Evolutionary conservation across 2,797 vertebrate genomes (phyloP), one percentile per base, ranked within the genome.

Genomic region (Macrochelys suwanniensis): DNA sequence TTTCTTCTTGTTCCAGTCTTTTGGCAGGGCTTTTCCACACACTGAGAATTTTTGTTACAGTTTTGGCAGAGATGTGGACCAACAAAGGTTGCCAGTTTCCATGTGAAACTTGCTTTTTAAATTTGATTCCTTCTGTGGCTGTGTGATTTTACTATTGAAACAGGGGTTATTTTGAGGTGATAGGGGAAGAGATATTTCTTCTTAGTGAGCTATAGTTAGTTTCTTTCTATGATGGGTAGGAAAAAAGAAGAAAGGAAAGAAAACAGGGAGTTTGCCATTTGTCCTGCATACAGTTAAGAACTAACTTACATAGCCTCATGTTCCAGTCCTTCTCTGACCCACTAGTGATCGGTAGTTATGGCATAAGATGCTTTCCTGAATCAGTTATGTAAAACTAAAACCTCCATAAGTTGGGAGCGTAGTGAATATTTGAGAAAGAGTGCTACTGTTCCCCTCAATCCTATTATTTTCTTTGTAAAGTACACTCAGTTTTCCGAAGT

Each of bases 361-460:
- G 61, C 1, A 1, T 80, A 94, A 95, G 77, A 25, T 0, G 0
- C 79, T 96, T 95, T 92, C 37, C 51, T 88, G 65, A 89, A 45
- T 1, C 71, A 50, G 57, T 89, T 51, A 42, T 80, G 26, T 80
- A 93, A 88, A 42, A 47, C 33, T 42, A 51, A 94, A 71, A n/a
- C 68, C 21, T 28, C 65, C 33, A 28, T 23, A 53, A 95, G 56
- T 26, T 90, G 19, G 33, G 85, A 93, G 57, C 42, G 80, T 80
- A 68, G 37, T 85, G 54, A 79, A 80, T 80, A 0, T 89, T 95
- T 84, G 96, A 92, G 84, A 96, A 96, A 79, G 89, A 94, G 47
- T 33, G n/a, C 77, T 80, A 31, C 80, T 95, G 80, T 95, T 96
- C 87, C 74, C 85, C 86, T 92, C 93, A 61, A 97, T 95, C 90